Percentiles rank a stretch among this genome's conserved stretches.
Conservation (phyloP, 1,140 invertebrate species). For the Lepidostoma basale region DNA sequence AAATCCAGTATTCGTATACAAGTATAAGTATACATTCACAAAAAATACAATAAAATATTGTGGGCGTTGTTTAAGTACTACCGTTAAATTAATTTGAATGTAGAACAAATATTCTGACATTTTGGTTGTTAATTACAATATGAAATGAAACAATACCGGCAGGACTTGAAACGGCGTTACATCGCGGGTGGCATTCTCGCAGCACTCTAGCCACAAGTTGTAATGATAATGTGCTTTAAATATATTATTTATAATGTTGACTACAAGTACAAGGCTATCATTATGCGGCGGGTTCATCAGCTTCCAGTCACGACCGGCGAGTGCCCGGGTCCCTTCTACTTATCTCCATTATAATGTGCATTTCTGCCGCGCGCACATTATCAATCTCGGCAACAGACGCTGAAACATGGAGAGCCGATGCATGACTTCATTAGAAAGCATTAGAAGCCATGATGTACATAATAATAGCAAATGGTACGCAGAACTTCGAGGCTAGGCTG, state of each 20-base stretch:
- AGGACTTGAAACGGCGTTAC: not conserved
- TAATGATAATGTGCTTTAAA: conserved; percentile 13
- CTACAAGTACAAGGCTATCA: conserved; percentile 14
- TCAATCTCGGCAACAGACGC: not conserved
- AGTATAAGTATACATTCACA: too few species aligned
- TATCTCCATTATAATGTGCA: not conserved
- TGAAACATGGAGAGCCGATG: not conserved
- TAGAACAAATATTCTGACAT: not conserved
- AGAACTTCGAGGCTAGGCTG: not conserved
- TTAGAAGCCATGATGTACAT: not conserved
- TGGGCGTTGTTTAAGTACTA: too few species aligned
- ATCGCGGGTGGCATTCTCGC: conserved; percentile 8
- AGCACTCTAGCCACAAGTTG: not conserved
- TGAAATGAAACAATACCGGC: not conserved
- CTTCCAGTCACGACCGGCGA: conserved; percentile 23
- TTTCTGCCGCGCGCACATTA: not conserved
- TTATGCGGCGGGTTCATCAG: conserved; percentile 28
- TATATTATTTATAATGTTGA: conserved; percentile 25
- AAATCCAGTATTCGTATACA: too few species aligned
- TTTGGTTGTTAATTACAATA: not conserved
- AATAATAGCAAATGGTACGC: not conserved
- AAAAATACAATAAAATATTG: too few species aligned
- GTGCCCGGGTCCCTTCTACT: not conserved
- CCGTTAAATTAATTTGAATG: too few species aligned
- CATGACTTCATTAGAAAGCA: not conserved